Conservation (phyloP, 2,888 invertebrate species). For the Scrobipalpa atriplicella region DNA sequence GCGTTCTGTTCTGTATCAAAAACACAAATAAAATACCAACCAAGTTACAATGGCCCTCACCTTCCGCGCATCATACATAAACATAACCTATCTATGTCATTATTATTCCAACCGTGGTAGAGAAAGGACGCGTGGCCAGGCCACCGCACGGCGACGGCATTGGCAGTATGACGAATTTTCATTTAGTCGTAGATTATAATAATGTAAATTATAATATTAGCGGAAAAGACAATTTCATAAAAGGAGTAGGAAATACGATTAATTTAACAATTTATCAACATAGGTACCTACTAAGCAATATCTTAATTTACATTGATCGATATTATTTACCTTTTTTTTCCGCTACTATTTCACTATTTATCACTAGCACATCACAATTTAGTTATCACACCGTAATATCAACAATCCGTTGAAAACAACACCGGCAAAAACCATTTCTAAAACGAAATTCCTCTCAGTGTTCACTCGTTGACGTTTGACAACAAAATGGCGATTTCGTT, state of each 20-base stretch:
- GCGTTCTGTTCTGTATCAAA: not conserved
- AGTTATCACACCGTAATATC: not conserved
- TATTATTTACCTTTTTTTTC: not conserved
- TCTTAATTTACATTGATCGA: not conserved
- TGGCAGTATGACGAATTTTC: not conserved
- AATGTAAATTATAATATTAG: not conserved
- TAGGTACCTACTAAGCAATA: too few species aligned
- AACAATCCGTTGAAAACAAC: not conserved
- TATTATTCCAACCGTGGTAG: conserved; percentile 6
- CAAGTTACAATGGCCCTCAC: not conserved
- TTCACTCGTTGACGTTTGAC: conserved; percentile 45
- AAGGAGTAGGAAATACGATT: too few species aligned
- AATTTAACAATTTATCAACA: too few species aligned
- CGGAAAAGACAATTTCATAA: not conserved
- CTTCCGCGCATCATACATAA: too few species aligned
- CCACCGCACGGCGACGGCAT: not conserved
- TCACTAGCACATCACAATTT: not conserved
- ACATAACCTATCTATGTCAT: not conserved
- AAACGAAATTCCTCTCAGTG: conserved; percentile 35
- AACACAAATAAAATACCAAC: not conserved
- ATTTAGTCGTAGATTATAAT: not conserved
- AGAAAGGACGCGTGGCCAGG: conserved; percentile 8
- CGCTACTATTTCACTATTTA: not conserved
- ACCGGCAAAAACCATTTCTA: not conserved
- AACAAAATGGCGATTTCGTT: conserved; percentile 57